Percentiles rank a stretch among this genome's conserved stretches.
phyloP scores from a whole-genome alignment of 1,140 invertebrate species.

The Parapsyche elsis region DNA sequence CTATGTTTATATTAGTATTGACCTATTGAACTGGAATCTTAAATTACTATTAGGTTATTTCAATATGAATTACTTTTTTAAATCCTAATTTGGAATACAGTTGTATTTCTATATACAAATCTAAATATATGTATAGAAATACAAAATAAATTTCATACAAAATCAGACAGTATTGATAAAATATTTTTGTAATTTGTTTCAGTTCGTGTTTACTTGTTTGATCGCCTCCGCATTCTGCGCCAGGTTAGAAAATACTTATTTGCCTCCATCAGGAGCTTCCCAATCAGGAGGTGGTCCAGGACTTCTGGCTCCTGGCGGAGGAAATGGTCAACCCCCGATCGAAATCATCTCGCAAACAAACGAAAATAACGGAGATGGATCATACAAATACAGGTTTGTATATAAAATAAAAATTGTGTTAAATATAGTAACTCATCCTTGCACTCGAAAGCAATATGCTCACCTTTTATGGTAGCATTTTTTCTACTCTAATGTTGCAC shows the following conservation, averaged over 20 bases:
- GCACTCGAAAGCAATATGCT: too few relatives aligned
- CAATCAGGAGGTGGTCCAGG: conserved; percentile 58
- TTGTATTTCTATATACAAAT: neutral
- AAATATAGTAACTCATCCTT: too few relatives aligned
- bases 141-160: too few relatives aligned
- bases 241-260: conserved; percentile 64
- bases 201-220: conserved; percentile 58
- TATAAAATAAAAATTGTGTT: too few relatives aligned
- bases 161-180: neutral
- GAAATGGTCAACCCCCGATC: conserved; percentile 58
- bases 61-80: too few relatives aligned
- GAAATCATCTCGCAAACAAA: conserved; percentile 69
- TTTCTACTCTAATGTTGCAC: too few relatives aligned
- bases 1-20: too few relatives aligned
- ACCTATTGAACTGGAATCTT: neutral
- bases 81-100: too few relatives aligned
- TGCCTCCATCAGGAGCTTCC: conserved; percentile 59
- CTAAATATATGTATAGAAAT: neutral
- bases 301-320: conserved; percentile 56
- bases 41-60: too few relatives aligned
- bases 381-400: conserved; percentile 65
- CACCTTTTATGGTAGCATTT: too few relatives aligned
- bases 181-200: conserved; percentile 38
- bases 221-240: conserved; percentile 58
- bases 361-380: conserved; percentile 70